phyloP scores from a whole-genome alignment of 2,113 vertebrate species.

The Balaeniceps rex region DNA sequence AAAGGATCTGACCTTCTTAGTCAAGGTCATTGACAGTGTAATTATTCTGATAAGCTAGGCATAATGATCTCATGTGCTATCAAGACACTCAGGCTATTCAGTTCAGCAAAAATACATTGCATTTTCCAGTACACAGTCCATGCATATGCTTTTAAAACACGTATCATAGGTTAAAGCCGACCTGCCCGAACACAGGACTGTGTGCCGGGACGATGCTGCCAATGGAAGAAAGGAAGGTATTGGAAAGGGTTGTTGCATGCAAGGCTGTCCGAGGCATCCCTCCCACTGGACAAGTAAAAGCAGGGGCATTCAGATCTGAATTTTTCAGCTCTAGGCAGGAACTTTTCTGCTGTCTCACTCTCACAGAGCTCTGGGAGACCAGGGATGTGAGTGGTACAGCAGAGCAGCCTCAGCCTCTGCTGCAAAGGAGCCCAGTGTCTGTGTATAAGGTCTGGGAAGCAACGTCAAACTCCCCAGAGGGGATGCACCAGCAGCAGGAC shows the following conservation, averaged over 20 bases:
- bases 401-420: background rate
- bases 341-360: background rate
- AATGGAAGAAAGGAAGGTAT: background rate
- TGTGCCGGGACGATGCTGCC: background rate
- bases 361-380: background rate
- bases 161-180: background rate
- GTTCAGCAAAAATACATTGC: background rate
- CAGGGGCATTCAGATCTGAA: background rate
- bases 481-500: background rate
- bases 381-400: fast-evolving
- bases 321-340: background rate
- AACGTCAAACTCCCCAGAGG: no score
- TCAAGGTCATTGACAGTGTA: constrained; percentile 65
- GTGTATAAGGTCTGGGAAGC: background rate
- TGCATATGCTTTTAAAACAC: background rate
- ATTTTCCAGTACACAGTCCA: background rate
- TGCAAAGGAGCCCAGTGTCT: background rate
- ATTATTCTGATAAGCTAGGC: constrained; percentile 67
- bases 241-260: background rate
- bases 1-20: constrained; percentile 66
- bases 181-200: background rate
- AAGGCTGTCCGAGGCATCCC: background rate
- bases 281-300: background rate
- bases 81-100: constrained; percentile 26
- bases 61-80: constrained; percentile 13